A percentile compares a stretch with the other conserved stretches of the same genome.
These are phyloP conservation scores for Callimorpha dominula DNA, from an alignment of 2,888 invertebrate species.

Conservation along the genomic window DNA sequence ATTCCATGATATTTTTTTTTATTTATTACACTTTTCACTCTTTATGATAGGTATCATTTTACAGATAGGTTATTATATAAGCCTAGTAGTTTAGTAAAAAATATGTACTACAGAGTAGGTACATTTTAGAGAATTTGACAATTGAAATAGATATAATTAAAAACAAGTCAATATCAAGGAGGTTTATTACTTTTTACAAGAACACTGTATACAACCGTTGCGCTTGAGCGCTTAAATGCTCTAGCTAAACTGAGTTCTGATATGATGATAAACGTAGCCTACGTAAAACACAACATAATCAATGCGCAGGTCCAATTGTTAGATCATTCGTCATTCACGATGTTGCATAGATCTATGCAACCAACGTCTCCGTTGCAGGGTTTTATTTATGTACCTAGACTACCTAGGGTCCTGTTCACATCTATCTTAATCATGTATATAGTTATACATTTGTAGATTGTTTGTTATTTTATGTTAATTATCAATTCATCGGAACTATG, in stretches of 20 bases:
- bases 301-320: slow-evolving; percentile 36
- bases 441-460: too few relatives aligned
- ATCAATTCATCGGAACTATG: too few relatives aligned
- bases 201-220: slow-evolving; percentile 37
- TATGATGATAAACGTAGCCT: slow-evolving; percentile 47
- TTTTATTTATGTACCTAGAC: background rate
- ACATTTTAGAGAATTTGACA: background rate
- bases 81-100: background rate
- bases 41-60: slow-evolving; percentile 23
- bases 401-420: too few relatives aligned
- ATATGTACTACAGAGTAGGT: background rate
- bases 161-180: slow-evolving; percentile 23
- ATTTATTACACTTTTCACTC: slow-evolving; percentile 30
- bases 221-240: slow-evolving; percentile 54
- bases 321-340: slow-evolving; percentile 36
- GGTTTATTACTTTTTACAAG: slow-evolving; percentile 29
- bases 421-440: too few relatives aligned
- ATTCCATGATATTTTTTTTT: slow-evolving; percentile 20
- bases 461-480: too few relatives aligned
- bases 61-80: background rate
- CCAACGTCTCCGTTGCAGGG: background rate
- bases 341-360: slow-evolving; percentile 49
- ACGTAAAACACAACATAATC: slow-evolving; percentile 40
- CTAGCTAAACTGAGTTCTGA: slow-evolving; percentile 47
- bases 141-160: slow-evolving; percentile 27